phyloP scores from a whole-genome alignment of 2,797 vertebrate genomes.

The Tenualosa thibaudeaui region DNA sequence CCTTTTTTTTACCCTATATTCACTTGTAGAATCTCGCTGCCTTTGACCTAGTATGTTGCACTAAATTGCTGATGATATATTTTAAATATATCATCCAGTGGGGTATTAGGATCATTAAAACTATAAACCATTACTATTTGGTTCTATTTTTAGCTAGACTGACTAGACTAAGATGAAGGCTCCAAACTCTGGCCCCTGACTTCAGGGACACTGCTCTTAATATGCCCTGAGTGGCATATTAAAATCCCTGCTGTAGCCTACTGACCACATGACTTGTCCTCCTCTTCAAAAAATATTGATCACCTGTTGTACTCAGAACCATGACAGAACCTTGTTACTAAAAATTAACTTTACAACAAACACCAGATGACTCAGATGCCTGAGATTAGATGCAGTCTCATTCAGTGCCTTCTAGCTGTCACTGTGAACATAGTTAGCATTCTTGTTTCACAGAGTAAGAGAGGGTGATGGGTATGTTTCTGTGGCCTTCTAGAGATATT shows the following conservation, averaged over 20 bases:
- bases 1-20: too few species aligned
- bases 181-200: too few species aligned
- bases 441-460: not conserved
- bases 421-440: not conserved
- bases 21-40: too few species aligned
- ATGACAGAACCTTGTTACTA: slow-evolving; percentile 10
- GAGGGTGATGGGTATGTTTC: not conserved
- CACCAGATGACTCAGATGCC: not conserved
- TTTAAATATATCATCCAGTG: too few species aligned
- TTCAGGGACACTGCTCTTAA: too few species aligned
- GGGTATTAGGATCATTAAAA: too few species aligned
- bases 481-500: not conserved
- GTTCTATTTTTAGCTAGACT: too few species aligned
- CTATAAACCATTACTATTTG: too few species aligned
- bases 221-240: not conserved
- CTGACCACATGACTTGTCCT: not conserved
- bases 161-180: too few species aligned
- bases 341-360: slow-evolving; percentile 43
- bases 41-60: too few species aligned
- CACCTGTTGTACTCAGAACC: not conserved
- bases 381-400: not conserved
- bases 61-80: too few species aligned
- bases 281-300: not conserved
- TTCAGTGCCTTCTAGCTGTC: not conserved
- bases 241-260: not conserved